phyloP scores from a whole-genome alignment of 2,888 invertebrate genomes.

The Neuroscelio doddi region DNA sequence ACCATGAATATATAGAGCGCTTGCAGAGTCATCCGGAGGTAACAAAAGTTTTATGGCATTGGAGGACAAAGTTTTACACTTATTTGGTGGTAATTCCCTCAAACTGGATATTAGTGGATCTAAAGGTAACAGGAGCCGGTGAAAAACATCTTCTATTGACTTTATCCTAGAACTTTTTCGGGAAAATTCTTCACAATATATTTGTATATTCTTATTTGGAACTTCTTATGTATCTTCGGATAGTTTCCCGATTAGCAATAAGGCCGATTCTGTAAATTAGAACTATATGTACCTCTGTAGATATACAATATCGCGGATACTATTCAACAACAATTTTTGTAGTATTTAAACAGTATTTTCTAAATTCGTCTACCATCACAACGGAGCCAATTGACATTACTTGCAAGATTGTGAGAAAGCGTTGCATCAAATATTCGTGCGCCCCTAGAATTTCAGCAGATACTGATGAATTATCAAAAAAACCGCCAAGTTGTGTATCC shows the following conservation, averaged over 20 bases:
- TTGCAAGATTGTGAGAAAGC: conserved; percentile 12
- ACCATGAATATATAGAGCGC: no score
- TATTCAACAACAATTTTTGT: not conserved
- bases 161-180: not conserved
- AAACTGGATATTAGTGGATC: no score
- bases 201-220: not conserved
- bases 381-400: not conserved
- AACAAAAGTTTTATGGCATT: no score
- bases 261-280: not conserved
- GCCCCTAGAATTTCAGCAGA: conserved; percentile 18
- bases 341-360: not conserved
- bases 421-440: conserved; percentile 13
- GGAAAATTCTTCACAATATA: not conserved
- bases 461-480: conserved; percentile 20
- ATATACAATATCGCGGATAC: conserved; percentile 16
- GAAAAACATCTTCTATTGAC: not conserved
- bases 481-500: conserved; percentile 32
- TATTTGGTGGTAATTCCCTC: no score
- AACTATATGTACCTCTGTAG: not conserved
- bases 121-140: no score
- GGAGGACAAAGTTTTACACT: no score
- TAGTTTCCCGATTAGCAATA: not conserved
- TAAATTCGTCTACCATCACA: not conserved
- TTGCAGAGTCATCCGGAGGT: no score
- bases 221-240: not conserved